Conservation (phyloP, 2,888 invertebrate species). For the Nomada hirtipes region DNA sequence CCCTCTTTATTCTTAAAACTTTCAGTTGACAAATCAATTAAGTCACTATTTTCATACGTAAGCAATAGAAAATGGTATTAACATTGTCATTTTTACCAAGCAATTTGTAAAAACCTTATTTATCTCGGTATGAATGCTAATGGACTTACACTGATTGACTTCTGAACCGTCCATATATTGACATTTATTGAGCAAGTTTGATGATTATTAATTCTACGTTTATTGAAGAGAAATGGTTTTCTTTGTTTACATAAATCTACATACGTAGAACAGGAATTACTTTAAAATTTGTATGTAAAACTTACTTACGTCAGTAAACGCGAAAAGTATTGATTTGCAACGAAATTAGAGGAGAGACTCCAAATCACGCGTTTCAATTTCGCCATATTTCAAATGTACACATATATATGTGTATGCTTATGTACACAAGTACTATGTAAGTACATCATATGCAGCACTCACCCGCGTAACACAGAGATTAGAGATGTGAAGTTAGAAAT, state of each 20-base stretch:
- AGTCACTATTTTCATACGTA: too few relatives aligned
- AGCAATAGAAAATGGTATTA: too few relatives aligned
- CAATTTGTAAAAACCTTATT: too few relatives aligned
- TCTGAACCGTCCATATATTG: too few relatives aligned
- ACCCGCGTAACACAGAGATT: conserved; percentile 5
- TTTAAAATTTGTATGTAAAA: conserved; percentile 39
- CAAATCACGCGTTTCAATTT: conserved; percentile 80
- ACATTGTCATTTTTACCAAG: too few relatives aligned
- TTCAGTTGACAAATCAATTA: too few relatives aligned
- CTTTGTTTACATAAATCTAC: background rate
- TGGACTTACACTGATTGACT: too few relatives aligned
- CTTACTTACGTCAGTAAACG: conserved; percentile 82
- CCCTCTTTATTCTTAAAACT: too few relatives aligned
- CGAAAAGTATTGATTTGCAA: conserved; percentile 82
- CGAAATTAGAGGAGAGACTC: conserved; percentile 82
- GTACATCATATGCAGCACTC: background rate
- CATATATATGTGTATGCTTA: background rate
- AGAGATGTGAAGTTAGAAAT: background rate
- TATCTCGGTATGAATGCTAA: too few relatives aligned
- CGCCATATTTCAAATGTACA: conserved; percentile 74
- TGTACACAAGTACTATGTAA: background rate
- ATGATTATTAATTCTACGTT: background rate
- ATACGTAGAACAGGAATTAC: background rate
- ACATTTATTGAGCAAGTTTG: background rate
- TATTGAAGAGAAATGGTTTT: background rate